Base-by-base conservation (phyloP, 2,797 vertebrate genomes). In the Epinephelus malabaricus region DNA sequence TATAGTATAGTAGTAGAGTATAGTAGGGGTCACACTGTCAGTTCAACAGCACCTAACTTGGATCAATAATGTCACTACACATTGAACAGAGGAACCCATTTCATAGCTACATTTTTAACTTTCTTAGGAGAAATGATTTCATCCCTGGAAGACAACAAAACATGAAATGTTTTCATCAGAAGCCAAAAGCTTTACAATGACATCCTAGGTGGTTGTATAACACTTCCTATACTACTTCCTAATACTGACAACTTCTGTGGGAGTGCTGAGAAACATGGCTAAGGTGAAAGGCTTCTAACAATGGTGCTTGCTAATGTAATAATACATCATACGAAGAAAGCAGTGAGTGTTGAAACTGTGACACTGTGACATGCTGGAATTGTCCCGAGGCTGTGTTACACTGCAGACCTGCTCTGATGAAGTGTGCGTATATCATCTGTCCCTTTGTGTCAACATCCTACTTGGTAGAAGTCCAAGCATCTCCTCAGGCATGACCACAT, bases 381-480 rank as follows among this genome's bases (percentile, higher is more conserved):
- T 47, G 76, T 86, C 68, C 68, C 1, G 6, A 69, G 38, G 49
- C 46, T 27, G 61, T 81, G 82, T 81, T 80, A 76, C 66, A 84
- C 60, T 76, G 73, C 89, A 92, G 83, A 69, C 85, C 79, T 55
- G 86, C 69, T 71, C 47, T 78, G 79, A 78, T 72, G 56, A 81
- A 86, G 79, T 67, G 66, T 74, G 69, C 82, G 69, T 81, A 40
- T 70, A 89, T 90, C 84, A 81, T 79, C 73, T 80, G 79, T 89
- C 87, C 65, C 76, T 85, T 90, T 84, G 74, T 87, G 84, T 93
- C 86, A 93, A 95, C 92, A 93, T 91, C 92, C 88, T 85, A 82
- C 86, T 92, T 91, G 90, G 88, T 82, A 38, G 23, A 38, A 19
- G 68, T 81, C 84, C 88, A 92, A 84, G 54, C 23, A 60, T 70